Evolutionary conservation across 1,140 invertebrate species (phyloP), one percentile per base, ranked within the genome.

Genomic region (Zaprionus nigranus): DNA sequence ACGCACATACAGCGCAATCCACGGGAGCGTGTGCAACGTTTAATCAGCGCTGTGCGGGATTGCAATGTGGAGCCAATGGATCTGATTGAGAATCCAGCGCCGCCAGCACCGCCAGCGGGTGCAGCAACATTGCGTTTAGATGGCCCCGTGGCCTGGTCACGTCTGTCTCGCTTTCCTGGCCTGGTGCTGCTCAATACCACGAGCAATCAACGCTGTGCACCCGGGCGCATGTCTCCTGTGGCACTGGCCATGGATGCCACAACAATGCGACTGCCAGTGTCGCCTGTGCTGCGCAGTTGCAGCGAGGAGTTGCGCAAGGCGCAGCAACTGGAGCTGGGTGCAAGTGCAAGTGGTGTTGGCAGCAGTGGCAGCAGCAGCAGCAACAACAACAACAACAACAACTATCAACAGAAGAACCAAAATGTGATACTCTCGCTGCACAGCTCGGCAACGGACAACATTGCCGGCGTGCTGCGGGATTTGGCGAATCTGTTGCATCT

Each of bases 361-460:
- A 72, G 15, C 72, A n/a, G n/a, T n/a, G n/a, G n/a, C n/a, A 75
- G 2, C 73, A 65, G 54, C 75, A 72, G 15, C 72, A 75, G 2
- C 54, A 94, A 92, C 94, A 92, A 90, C 93, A 72, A 92, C 95
- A 94, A 93, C 94, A 93, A 93, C 93, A 93, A 80, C 93, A 94
- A 90, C 13, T 90, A 88, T 7, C 85, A 88, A 69, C 85, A 90
- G 69, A 88, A 88, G 58, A 88, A 92, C 93, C 95, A 83, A 96
- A 95, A 98, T 93, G 97, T 99, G 51, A 98, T 97, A 24, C 97
- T 99, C 12, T 99, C 98, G 6, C 93, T 99, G 71, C 99, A 98
- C 6, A 93, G 99, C 34, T 97, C 97, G 11, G 97, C 97, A 61
- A 97, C 98, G 12, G 97, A 99, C 93, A 97, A 99, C 92, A 98